Percentiles rank a stretch among this genome's conserved stretches.
phyloP scores from a whole-genome alignment of 2,113 vertebrate genomes.

The Aythya baeri region DNA sequence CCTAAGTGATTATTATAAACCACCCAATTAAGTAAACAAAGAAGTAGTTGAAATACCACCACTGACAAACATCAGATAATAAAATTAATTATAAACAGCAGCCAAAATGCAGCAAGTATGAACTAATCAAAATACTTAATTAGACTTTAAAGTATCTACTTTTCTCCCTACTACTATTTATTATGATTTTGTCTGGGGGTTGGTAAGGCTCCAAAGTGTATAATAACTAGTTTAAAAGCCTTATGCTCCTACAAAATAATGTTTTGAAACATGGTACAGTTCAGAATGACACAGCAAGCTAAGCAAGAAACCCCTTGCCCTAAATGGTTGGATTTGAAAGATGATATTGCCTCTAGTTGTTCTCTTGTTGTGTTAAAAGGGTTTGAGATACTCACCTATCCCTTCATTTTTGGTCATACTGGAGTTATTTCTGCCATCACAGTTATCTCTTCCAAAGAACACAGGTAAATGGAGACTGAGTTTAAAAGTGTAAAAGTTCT shows the following conservation, averaged over 20 bases:
- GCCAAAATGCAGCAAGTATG: not conserved
- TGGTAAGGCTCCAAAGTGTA: conserved; percentile 37
- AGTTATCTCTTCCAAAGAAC: not conserved
- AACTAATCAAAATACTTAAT: conserved; percentile 65
- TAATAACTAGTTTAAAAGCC: conserved; percentile 51
- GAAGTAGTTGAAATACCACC: not conserved
- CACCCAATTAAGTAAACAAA: conserved; percentile 53
- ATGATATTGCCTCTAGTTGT: not conserved
- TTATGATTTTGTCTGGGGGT: conserved; percentile 32
- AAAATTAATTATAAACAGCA: conserved; percentile 58
- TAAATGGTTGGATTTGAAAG: not conserved
- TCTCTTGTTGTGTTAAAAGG: not conserved
- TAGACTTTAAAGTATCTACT: conserved; percentile 46
- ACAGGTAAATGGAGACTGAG: not conserved
- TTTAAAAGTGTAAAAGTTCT: not conserved
- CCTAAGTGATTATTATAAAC: conserved; percentile 30
- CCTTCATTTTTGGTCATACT: not conserved
- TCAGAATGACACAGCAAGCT: not conserved
- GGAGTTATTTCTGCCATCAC: not conserved
- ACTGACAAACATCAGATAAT: conserved; percentile 44
- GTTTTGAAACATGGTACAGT: not conserved
- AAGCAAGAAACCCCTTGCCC: not conserved
- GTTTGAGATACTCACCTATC: not conserved
- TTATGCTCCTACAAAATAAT: conserved; percentile 34
- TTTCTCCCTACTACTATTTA: conserved; percentile 35